Base-by-base conservation (phyloP, 1,140 invertebrate species). In the Apis laboriosa region DNA sequence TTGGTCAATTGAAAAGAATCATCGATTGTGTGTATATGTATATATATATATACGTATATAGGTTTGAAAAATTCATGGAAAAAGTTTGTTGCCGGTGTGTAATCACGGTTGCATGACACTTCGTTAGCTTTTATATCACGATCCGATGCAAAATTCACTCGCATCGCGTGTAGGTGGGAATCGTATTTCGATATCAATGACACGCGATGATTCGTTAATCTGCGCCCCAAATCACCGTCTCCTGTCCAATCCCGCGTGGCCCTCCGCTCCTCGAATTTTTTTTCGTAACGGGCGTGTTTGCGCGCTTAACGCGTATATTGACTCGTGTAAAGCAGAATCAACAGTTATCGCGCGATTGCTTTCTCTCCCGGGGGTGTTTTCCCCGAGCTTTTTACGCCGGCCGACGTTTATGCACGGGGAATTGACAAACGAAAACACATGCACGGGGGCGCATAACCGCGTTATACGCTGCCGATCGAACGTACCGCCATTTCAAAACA, bases 41-140 rank as follows among this genome's bases (percentile, higher is more conserved):
- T 43, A 0, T 43, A 7, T 43, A 43, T 43, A 43, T 7, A 43
- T 43, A 43, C 7, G 34, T 49, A 43, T n/a, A 21, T 21, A 17
- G 7, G n/a, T 53, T 64, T 73, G 24, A 43, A 60, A 72, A 79
- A 87, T 87, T 78, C 73, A 63, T 77, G 11, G 21, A 53, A 49
- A 61, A 60, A 75, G 73, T 79, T 86, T 53, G 17, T 72, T 28
- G 28, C 49, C 43, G 72, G 24, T 28, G 74, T 34, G 77, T 78
- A 83, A 77, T 85, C 78, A 66, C 2, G 63, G 53, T 77, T 63
- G 78, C 75, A 49, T 0, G 71, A 60, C 56, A 49, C 56, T 86
- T 87, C 84, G 85, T 87, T 87, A 79, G 80, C 77, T 28, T 86
- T 79, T 67, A 79, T 34, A 63, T 68, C 56, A 67, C 51, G 70